Percentiles rank a stretch among this genome's conserved stretches.
Evolutionary conservation across 2,797 vertebrate genomes (phyloP).

Genomic region (Discoglossus pictus): DNA sequence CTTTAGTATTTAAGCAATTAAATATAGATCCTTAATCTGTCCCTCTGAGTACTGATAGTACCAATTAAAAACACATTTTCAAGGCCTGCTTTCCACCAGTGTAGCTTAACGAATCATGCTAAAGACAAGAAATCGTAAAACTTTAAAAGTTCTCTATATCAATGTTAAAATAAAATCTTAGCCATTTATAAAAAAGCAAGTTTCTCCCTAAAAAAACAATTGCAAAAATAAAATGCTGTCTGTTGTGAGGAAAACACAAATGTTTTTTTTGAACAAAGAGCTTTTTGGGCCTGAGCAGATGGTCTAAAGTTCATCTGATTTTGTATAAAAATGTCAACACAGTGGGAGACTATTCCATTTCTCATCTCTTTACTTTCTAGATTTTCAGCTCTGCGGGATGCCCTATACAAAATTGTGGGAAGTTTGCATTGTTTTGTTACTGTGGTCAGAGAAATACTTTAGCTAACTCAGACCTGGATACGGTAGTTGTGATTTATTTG

Average conservation of each 20-base stretch:
- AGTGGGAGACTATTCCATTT: conserved; percentile 4
- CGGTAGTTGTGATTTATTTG: conserved; percentile 8
- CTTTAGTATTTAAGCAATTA: too few species aligned
- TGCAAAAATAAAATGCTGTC: too few species aligned
- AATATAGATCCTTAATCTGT: too few species aligned
- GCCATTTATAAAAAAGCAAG: too few species aligned
- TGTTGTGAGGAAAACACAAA: not conserved
- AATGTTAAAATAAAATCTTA: too few species aligned
- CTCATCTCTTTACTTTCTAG: conserved; percentile 8
- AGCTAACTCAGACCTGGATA: not conserved
- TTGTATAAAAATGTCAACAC: conserved; percentile 15
- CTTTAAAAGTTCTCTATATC: too few species aligned
- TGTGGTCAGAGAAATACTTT: not conserved
- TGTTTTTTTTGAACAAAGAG: not conserved
- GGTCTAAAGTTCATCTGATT: conserved; percentile 9
- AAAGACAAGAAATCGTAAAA: too few species aligned
- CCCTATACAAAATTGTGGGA: conserved; percentile 5
- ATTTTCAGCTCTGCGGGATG: conserved; percentile 3
- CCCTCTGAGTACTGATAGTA: too few species aligned
- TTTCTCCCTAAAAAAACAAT: too few species aligned
- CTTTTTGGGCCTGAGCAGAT: conserved; percentile 6
- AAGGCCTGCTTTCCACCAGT: too few species aligned
- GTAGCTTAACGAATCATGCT: too few species aligned
- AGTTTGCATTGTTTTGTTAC: conserved; percentile 6
- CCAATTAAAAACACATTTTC: too few species aligned